Conservation (phyloP, 2,797 vertebrate genomes). For the Varecia variegata region DNA sequence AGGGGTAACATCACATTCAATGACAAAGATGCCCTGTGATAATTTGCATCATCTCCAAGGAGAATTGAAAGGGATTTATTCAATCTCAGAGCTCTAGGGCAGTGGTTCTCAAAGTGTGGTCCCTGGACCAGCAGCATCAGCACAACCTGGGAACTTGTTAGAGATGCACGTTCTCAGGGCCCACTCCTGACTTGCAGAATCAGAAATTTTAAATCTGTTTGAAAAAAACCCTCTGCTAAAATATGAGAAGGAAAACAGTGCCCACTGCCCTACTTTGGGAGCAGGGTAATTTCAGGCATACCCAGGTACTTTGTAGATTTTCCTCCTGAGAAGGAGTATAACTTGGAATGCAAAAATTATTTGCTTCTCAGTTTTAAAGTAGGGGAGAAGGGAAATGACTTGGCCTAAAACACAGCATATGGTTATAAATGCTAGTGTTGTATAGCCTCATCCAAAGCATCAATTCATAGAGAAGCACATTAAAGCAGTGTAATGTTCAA, state of each 20-base stretch:
- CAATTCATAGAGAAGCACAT: slow-evolving; percentile 57
- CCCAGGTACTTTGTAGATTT: neutral
- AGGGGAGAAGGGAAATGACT: slow-evolving; percentile 51
- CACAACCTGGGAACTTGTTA: neutral
- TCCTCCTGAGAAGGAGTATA: neutral
- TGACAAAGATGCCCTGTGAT: neutral
- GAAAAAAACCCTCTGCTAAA: neutral
- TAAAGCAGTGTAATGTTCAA: slow-evolving; percentile 64
- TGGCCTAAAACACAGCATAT: slow-evolving; percentile 58
- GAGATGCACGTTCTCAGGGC: neutral
- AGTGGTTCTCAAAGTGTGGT: neutral
- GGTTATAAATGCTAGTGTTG: slow-evolving; percentile 56
- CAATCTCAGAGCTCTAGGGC: neutral
- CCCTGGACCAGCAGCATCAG: neutral
- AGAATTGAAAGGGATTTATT: slow-evolving; percentile 19
- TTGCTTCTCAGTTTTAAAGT: slow-evolving; percentile 50
- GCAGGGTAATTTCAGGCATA: neutral
- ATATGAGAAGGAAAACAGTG: neutral
- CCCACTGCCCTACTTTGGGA: neutral
- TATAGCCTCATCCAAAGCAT: slow-evolving; percentile 58
- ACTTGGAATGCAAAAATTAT: slow-evolving; percentile 42
- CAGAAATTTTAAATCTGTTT: neutral
- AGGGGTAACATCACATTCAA: neutral
- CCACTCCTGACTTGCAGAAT: neutral
- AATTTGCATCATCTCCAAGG: neutral